Conservation (phyloP, 64 coral and sea anemone species). For the Anthopleura sola region DNA sequence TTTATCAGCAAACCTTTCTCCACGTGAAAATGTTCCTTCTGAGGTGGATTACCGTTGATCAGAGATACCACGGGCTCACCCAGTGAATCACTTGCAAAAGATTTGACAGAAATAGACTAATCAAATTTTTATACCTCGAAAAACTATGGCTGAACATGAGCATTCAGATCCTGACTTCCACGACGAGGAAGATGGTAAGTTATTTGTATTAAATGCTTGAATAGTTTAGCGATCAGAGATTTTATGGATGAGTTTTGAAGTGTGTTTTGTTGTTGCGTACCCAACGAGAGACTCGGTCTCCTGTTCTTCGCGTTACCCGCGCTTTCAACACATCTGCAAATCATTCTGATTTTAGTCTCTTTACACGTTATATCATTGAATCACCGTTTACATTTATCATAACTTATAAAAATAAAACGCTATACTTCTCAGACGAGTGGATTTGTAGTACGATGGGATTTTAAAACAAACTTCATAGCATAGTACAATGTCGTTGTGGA, state of each 20-base stretch:
- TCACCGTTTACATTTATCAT: background rate
- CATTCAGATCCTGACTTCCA: background rate
- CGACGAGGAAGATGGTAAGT: constrained; percentile 41
- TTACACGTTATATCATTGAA: background rate
- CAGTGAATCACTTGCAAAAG: background rate
- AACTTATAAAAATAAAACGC: background rate
- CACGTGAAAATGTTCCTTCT: background rate
- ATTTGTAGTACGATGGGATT: background rate
- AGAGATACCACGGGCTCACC: background rate
- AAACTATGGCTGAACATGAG: constrained; percentile 19
- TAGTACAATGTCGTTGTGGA: too few species aligned
- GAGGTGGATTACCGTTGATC: background rate
- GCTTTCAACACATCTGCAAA: background rate
- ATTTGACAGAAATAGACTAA: background rate
- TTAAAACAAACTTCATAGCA: background rate
- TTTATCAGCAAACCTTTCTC: background rate
- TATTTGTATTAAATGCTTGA: background rate
- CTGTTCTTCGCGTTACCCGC: background rate
- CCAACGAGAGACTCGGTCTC: background rate
- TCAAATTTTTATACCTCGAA: background rate
- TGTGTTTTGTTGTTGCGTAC: background rate
- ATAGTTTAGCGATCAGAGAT: background rate
- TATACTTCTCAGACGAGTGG: background rate
- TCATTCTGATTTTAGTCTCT: background rate
- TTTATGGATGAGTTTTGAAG: background rate